Conservation (phyloP, 2,113 vertebrate species). For the Girardinichthys multiradiatus region DNA sequence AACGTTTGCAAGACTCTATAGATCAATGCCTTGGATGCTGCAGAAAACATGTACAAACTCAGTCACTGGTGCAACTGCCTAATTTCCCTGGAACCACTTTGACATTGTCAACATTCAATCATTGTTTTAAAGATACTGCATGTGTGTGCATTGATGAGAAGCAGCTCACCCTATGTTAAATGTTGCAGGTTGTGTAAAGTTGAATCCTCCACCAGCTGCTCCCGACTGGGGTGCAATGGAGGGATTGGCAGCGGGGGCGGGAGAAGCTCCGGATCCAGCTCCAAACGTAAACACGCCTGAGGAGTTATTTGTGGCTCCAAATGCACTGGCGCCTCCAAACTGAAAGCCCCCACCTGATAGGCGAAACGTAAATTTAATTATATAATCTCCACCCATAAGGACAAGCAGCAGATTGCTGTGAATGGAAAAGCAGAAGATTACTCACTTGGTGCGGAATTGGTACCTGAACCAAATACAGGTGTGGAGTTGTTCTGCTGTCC, state of each 20-base stretch:
- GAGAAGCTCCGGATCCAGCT: slow-evolving; percentile 66
- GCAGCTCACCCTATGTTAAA: slow-evolving; percentile 89
- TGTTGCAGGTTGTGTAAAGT: slow-evolving; percentile 77
- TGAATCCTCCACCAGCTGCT: slow-evolving; percentile 80
- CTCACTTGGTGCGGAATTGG: slow-evolving; percentile 82
- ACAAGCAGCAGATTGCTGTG: too few relatives aligned
- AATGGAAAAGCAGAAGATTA: background rate
- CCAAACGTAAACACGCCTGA: slow-evolving; percentile 88
- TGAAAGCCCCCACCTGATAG: slow-evolving; percentile 84
- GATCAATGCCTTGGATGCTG: too few relatives aligned
- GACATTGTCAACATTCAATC: too few relatives aligned
- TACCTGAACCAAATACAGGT: slow-evolving; percentile 83
- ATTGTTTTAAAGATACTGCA: background rate
- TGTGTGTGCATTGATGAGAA: background rate
- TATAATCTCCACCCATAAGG: background rate
- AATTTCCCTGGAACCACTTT: too few relatives aligned
- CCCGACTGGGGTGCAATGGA: slow-evolving; percentile 79
- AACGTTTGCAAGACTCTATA: too few relatives aligned
- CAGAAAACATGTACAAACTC: too few relatives aligned
- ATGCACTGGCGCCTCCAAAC: slow-evolving; percentile 85
- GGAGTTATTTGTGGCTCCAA: slow-evolving; percentile 77
- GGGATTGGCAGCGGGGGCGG: slow-evolving; percentile 65
- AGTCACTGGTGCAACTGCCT: background rate
- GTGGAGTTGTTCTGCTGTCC: slow-evolving; percentile 84
- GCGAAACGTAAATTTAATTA: background rate